Evolutionary conservation across 2,888 invertebrate species (phyloP), one percentile per base, ranked within the genome.

Genomic region (Chymomyza procnemis): DNA sequence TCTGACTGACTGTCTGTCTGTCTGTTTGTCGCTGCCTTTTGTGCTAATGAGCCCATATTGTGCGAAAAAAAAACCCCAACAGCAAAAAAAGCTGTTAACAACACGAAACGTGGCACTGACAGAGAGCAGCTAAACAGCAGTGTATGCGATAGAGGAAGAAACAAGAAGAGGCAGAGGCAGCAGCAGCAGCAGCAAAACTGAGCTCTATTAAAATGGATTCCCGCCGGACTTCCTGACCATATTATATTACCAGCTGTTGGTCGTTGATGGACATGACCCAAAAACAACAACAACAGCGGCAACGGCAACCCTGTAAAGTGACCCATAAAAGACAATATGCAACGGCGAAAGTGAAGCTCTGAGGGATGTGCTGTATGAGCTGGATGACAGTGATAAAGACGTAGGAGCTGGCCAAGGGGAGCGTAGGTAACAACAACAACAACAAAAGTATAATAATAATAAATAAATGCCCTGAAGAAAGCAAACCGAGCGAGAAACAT

Each of bases 21-120:
- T 47, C 4, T 47, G 66, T 64, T 57, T 63, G 61, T 72, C 67
- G 80, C 57, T 59, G 70, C 66, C 69, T 69, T 68, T 76, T 77
- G 75, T 84, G 82, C 85, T 87, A 83, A 86, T 83, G 87, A 86
- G 87, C 73, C 78, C 85, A 82, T 85, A 87, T 86, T 86, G 82
- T 82, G 78, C 85, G 76, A 60, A 63, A 50, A 60, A 56, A 61
- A 54, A 60, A 61, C 65, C 67, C 64, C 18, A 59, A 46, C 65
- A 61, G 48, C 30, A 30, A 9, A 30, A n/a, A 69, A 59, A 64
- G 72, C 76, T 77, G 70, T 71, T 77, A 79, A 76, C 74, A 79
- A 69, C 78, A 69, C 72, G 60, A 54, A 70, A 55, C 61, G 66
- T 66, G 63, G 56, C 26, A 50, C 18, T 1, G 34, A 26, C 12